A percentile compares a stretch with the other conserved stretches of the same genome.
Conservation (phyloP, 1,140 invertebrate species). For the Probaryconus sp. region DNA sequence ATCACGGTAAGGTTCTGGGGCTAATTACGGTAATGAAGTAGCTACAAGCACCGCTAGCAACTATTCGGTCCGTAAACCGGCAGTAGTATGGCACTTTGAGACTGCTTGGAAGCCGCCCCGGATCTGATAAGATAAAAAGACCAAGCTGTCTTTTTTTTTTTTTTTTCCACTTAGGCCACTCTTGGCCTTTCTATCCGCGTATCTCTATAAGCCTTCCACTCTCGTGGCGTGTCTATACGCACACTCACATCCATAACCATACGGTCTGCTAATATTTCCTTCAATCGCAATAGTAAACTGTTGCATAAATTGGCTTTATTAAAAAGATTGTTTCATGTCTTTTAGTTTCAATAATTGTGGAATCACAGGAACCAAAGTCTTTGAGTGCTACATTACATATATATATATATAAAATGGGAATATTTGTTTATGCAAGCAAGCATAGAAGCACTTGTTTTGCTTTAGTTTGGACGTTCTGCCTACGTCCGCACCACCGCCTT, state of each 20-base stretch:
- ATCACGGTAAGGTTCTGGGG: conserved; percentile 49
- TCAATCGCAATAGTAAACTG: no score
- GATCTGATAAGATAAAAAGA: conserved; percentile 61
- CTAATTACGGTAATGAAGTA: conserved; percentile 64
- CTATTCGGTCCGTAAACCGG: conserved; percentile 41
- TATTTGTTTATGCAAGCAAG: neutral
- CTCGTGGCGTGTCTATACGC: conserved; percentile 21
- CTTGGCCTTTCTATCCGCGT: conserved; percentile 40
- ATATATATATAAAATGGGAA: no score
- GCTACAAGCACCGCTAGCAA: conserved; percentile 51
- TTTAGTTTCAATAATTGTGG: no score
- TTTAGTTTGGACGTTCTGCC: conserved; percentile 36
- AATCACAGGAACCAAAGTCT: no score
- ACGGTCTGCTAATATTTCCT: no score
- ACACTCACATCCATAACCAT: no score
- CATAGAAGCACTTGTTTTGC: conserved; percentile 8
- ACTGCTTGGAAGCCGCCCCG: conserved; percentile 52
- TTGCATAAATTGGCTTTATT: no score
- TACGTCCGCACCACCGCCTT: conserved; percentile 44
- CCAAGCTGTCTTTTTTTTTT: conserved; percentile 35
- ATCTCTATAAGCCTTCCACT: conserved; percentile 45
- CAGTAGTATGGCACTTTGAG: conserved; percentile 56
- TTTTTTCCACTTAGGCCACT: conserved; percentile 40
- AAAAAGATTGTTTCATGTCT: no score
- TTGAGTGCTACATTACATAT: no score